Base-by-base conservation (phyloP, 2,888 invertebrate genomes). In the Netelia virgata region DNA sequence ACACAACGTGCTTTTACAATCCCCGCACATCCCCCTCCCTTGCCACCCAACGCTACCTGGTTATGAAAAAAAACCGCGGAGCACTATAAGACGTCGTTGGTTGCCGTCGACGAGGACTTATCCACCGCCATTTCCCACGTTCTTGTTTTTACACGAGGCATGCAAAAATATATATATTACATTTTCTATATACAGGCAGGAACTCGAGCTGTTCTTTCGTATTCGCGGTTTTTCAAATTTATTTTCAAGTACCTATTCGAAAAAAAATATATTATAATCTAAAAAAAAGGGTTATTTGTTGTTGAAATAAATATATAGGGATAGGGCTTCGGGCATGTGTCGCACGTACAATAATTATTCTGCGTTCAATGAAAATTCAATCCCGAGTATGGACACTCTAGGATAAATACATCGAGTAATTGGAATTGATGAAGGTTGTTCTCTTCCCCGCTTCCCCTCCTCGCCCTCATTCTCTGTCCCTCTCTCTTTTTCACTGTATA, bases 401-500 rank as follows among this genome's bases (percentile, higher is more conserved):
- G 55, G n/a, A 57, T 74, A 78, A 83, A 83, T 83, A 68, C 77
- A 78, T 83, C 78, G 69, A 69, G 69, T 69, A 74, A 83, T 83
- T 63, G 68, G 69, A 78, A 83, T 83, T 74, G 73, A 78, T 83
- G 82, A 74, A 63, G 69, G 41, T 55, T 75, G 14, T 23, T 69
- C 61, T 23, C 47, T 64, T 47, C 14, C 11, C 47, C 47, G 11
- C 47, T 14, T 0, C 14, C 47, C 47, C 47, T 14, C 14, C 1
- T 47, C 47, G 0, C 80, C 10, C 61, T 53, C 69, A 53, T 61
- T 61, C 10, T 41, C 57, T 63, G 55, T 72, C 64, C 43, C 10
- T 41, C 47, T 53, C 55, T 64, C 57, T 43, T 18, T 57, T 9
- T 57, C 18, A 47, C 14, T 59, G 50, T 81, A 64, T 84, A 74